Evolutionary conservation across 2,888 invertebrate species (phyloP).

Genomic region (Vannuccia rotundouncinata): DNA sequence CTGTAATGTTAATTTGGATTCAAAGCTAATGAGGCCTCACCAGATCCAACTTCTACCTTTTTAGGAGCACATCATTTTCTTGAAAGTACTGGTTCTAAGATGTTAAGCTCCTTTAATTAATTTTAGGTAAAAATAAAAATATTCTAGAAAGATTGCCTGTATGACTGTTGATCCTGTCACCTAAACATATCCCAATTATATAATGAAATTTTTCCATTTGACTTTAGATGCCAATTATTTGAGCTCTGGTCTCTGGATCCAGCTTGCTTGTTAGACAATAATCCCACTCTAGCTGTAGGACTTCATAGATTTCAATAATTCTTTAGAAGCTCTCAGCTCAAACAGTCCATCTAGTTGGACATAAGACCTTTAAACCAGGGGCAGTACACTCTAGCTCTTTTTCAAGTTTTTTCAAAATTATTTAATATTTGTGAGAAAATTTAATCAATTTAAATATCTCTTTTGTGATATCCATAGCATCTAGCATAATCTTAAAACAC

Average conservation of each 20-base stretch:
- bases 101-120: constrained; percentile 12
- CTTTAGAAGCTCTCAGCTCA: constrained; percentile 11
- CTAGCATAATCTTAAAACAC: constrained; percentile 6
- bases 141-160: constrained; percentile 1
- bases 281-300: constrained; percentile 12
- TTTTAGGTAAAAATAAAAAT: constrained; percentile 7
- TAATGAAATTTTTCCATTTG: constrained; percentile 11
- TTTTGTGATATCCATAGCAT: constrained; percentile 13
- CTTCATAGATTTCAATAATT: constrained; percentile 19
- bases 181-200: neutral
- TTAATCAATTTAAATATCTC: neutral
- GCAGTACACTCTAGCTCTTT: constrained; percentile 17
- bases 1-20: neutral
- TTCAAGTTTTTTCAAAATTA: constrained; percentile 13
- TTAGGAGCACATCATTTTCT: constrained; percentile 20
- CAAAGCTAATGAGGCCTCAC: constrained; percentile 1
- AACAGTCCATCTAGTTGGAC: constrained; percentile 21
- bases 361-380: constrained; percentile 16
- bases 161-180: constrained; percentile 8
- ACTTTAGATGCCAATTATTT: constrained; percentile 18
- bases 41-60: constrained; percentile 21
- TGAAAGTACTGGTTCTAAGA: constrained; percentile 13
- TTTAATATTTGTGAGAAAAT: neutral
- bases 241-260: constrained; percentile 11
- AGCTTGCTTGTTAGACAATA: neutral